Evolutionary conservation across 1,140 invertebrate species (phyloP).

Genomic region (Penaeus vannamei): DNA sequence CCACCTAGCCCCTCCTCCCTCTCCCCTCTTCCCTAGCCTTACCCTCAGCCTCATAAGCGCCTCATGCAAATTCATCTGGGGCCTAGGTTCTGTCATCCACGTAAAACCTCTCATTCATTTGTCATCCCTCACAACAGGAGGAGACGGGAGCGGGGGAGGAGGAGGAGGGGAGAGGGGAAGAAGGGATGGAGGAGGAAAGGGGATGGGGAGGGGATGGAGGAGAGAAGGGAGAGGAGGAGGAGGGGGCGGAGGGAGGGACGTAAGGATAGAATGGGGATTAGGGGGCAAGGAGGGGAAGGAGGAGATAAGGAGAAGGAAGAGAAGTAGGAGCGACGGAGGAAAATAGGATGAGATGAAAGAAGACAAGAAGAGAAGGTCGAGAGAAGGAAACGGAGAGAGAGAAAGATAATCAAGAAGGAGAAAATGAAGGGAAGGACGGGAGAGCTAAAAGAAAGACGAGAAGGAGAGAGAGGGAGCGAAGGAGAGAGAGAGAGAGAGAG

Average conservation of each 20-base stretch:
- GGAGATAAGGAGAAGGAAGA: not conserved
- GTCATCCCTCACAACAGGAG: constrained; percentile 51
- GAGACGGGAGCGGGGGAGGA: not conserved
- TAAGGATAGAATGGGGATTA: not conserved
- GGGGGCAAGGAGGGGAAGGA: constrained; percentile 5
- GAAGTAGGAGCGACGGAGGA: not conserved
- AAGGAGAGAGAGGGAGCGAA: too few species aligned
- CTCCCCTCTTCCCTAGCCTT: not conserved
- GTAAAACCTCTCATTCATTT: constrained; percentile 62
- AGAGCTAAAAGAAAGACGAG: too few species aligned
- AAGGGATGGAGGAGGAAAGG: not conserved
- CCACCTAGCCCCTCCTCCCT: not conserved
- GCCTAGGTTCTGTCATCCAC: constrained; percentile 55
- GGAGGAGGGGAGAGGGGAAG: not conserved
- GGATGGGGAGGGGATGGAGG: not conserved
- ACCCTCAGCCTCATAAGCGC: constrained; percentile 37
- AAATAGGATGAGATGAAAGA: not conserved
- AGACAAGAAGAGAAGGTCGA: too few species aligned
- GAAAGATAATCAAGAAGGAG: too few species aligned
- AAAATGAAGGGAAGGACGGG: too few species aligned
- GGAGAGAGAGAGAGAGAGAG: too few species aligned
- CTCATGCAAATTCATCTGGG: constrained; percentile 52
- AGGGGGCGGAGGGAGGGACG: not conserved
- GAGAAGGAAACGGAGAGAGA: too few species aligned
- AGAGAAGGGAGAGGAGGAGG: constrained; percentile 7